A percentile compares a stretch with the other conserved stretches of the same genome.
phyloP scores from a whole-genome alignment of 2,113 vertebrate species.

The Tragelaphus scriptus region DNA sequence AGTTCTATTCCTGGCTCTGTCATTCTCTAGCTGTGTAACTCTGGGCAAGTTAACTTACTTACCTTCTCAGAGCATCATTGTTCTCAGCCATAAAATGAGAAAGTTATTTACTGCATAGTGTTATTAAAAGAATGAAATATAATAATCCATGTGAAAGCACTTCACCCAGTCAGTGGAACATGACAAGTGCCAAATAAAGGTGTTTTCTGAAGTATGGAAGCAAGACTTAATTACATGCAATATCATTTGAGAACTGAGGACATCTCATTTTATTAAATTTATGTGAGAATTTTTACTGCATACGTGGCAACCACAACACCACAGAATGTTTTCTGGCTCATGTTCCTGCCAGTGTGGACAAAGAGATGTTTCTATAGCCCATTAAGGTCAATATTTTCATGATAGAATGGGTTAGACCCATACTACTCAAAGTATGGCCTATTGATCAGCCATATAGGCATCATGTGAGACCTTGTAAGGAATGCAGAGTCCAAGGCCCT shows the following conservation, averaged over 20 bases:
- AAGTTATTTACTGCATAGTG: background rate
- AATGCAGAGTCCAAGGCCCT: background rate
- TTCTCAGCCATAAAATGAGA: background rate
- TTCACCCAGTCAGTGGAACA: background rate
- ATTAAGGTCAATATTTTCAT: background rate
- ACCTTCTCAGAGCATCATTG: background rate
- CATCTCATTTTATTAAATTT: background rate
- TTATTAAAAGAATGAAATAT: constrained; percentile 22
- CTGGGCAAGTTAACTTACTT: background rate
- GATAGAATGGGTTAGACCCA: background rate
- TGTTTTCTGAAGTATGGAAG: background rate
- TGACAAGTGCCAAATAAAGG: background rate
- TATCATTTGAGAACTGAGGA: background rate
- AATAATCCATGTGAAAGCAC: background rate
- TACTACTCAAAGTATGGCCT: background rate
- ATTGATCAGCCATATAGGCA: background rate
- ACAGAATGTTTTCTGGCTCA: background rate
- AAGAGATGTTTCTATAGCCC: background rate
- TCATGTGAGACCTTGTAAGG: background rate
- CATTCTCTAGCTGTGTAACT: background rate
- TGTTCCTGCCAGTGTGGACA: background rate
- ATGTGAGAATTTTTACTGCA: background rate
- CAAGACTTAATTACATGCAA: background rate
- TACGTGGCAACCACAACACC: background rate
- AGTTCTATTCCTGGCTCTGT: background rate